These are phyloP conservation scores for Dyspetes luteomarginatus DNA, from an alignment of 2,888 invertebrate genomes.

Conservation along the genomic window DNA sequence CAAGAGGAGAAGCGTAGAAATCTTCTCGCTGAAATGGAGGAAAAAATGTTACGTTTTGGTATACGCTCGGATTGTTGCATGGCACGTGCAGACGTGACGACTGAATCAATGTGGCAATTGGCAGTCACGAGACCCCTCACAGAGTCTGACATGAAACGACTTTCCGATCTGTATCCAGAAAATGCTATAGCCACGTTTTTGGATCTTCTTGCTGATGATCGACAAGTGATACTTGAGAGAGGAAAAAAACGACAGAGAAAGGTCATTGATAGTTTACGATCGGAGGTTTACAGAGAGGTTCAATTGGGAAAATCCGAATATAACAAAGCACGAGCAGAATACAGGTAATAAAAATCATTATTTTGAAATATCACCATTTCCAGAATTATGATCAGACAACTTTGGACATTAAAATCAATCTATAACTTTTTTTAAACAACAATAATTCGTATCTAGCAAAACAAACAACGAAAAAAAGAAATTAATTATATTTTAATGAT, in stretches of 20 bases:
- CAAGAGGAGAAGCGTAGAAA: conserved; percentile 68
- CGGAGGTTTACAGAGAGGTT: conserved; percentile 69
- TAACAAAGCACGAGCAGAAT: conserved; percentile 68
- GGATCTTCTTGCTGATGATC: conserved; percentile 68
- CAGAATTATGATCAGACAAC: background rate
- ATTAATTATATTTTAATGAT: background rate
- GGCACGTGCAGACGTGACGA: conserved; percentile 60
- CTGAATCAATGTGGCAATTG: conserved; percentile 71
- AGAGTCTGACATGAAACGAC: conserved; percentile 60
- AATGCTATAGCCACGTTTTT: conserved; percentile 65
- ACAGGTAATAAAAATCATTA: conserved; percentile 61
- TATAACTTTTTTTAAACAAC: no score
- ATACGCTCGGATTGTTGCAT: conserved; percentile 61
- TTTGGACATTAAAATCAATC: background rate
- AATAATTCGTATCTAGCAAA: no score
- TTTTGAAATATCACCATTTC: background rate
- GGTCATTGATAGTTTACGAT: conserved; percentile 65
- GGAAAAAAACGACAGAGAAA: conserved; percentile 66
- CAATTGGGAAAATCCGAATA: conserved; percentile 68
- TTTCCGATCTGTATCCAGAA: conserved; percentile 66
- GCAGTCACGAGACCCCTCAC: conserved; percentile 68
- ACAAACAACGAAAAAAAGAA: background rate
- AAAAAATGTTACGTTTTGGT: conserved; percentile 59
- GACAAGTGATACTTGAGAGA: conserved; percentile 66
- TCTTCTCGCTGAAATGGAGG: conserved; percentile 69